Conservation (phyloP, 2,113 vertebrate genomes). For the Bothrops jararaca region DNA sequence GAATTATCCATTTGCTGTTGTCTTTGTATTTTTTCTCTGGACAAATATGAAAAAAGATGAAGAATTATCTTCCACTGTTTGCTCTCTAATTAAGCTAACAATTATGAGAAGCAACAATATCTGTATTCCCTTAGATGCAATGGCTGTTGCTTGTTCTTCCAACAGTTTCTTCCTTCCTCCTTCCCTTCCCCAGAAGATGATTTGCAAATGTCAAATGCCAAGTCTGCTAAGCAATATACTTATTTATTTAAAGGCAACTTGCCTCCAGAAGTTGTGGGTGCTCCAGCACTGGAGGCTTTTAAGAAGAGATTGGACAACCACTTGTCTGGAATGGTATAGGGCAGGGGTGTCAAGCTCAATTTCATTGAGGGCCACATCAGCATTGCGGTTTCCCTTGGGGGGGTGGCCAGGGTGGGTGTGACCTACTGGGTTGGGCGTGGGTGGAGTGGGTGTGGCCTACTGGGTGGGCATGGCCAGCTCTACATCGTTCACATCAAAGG, state of each 20-base stretch:
- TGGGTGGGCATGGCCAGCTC: too few relatives aligned
- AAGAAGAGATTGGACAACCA: not conserved
- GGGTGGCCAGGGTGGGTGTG: too few relatives aligned
- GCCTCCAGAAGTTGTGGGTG: not conserved
- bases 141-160: not conserved
- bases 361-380: too few relatives aligned
- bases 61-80: not conserved
- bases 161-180: not conserved
- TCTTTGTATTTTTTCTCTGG: not conserved
- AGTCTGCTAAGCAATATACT: not conserved
- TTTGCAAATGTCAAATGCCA: not conserved
- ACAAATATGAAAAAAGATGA: not conserved
- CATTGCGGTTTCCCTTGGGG: too few relatives aligned
- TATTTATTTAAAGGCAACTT: not conserved
- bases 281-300: not conserved
- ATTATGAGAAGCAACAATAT: not conserved
- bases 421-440: too few relatives aligned
- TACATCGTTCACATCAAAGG: too few relatives aligned
- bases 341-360: too few relatives aligned
- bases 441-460: too few relatives aligned
- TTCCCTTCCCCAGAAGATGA: not conserved
- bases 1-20: not conserved
- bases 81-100: not conserved
- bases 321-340: not conserved
- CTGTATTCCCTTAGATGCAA: not conserved